Percentiles rank a stretch among this genome's conserved stretches.
phyloP scores from a whole-genome alignment of 2,888 invertebrate genomes.

The Nomada ruficornis region DNA sequence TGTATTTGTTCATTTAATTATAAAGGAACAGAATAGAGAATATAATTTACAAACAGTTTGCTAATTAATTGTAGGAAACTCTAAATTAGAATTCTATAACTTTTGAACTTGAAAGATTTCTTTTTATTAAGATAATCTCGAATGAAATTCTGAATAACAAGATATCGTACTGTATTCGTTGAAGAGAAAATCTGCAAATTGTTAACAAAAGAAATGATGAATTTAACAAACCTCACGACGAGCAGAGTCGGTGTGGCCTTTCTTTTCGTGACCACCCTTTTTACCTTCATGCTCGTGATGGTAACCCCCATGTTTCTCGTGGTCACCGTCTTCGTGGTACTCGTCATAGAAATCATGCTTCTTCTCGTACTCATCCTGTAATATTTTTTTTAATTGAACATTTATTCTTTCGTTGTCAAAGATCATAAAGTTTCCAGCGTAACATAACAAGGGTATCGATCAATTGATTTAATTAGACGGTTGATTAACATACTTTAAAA shows the following conservation, averaged over 20 bases:
- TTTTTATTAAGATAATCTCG: background rate
- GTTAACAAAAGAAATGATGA: background rate
- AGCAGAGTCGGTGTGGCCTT: conserved; percentile 84
- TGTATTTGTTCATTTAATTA: background rate
- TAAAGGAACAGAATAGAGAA: too few relatives aligned
- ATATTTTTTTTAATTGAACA: background rate
- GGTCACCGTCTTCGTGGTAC: conserved; percentile 88
- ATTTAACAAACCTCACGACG: conserved; percentile 74
- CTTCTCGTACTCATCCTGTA: conserved; percentile 89
- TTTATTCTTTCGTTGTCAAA: conserved; percentile 9
- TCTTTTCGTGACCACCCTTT: conserved; percentile 86
- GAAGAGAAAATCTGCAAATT: background rate
- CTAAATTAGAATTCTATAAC: too few relatives aligned
- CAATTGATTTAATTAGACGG: background rate
- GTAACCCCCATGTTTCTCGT: conserved; percentile 88
- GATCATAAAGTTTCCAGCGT: background rate
- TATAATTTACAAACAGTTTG: too few relatives aligned
- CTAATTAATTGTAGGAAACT: too few relatives aligned
- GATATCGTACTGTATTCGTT: background rate
- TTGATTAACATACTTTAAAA: too few relatives aligned
- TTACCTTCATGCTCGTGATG: conserved; percentile 85
- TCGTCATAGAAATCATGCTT: conserved; percentile 92
- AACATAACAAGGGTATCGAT: too few relatives aligned
- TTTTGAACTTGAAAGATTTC: too few relatives aligned
- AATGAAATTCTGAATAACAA: background rate